A percentile compares a stretch with the other conserved stretches of the same genome.
These are phyloP conservation scores for Zoanthus gigantus DNA, from an alignment of 92 coral and sea anemone species.

Conservation along the genomic window DNA sequence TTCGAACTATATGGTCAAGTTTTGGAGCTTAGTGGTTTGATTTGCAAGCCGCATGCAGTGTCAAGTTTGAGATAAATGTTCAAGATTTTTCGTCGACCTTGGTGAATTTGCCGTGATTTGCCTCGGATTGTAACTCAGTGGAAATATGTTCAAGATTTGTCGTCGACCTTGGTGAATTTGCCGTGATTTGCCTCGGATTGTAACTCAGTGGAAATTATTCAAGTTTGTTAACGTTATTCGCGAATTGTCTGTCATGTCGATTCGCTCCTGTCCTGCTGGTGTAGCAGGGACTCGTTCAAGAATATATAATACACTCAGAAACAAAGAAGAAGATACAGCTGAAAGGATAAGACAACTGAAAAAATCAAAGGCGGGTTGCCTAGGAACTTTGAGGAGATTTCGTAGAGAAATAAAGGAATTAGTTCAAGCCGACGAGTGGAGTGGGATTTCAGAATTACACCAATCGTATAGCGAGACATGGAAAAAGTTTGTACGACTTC, in stretches of 20 bases:
- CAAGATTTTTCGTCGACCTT: background rate
- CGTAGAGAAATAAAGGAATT: conserved; percentile 12
- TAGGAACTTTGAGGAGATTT: conserved; percentile 4
- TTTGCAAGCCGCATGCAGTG: background rate
- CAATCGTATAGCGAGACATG: too few species aligned
- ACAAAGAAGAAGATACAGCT: conserved; percentile 4
- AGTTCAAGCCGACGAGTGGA: background rate
- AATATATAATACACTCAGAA: conserved; percentile 14
- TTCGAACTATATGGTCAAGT: conserved; percentile 6
- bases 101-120: conserved; percentile 6
- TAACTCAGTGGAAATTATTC: background rate
- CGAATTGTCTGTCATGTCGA: conserved; percentile 15
- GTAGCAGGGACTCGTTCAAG: conserved; percentile 12
- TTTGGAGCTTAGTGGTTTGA: background rate
- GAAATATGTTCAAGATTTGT: conserved; percentile 1
- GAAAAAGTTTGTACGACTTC: too few species aligned
- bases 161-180: background rate
- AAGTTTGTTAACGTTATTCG: background rate
- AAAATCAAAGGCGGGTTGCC: background rate
- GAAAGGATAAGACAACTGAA: conserved; percentile 7
- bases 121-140: background rate
- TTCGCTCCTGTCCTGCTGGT: conserved; percentile 17
- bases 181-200: conserved; percentile 7
- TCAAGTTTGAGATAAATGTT: conserved; percentile 15
- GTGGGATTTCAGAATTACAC: too few species aligned